phyloP scores from a whole-genome alignment of 2,797 vertebrate genomes.

The Lacerta agilis region DNA sequence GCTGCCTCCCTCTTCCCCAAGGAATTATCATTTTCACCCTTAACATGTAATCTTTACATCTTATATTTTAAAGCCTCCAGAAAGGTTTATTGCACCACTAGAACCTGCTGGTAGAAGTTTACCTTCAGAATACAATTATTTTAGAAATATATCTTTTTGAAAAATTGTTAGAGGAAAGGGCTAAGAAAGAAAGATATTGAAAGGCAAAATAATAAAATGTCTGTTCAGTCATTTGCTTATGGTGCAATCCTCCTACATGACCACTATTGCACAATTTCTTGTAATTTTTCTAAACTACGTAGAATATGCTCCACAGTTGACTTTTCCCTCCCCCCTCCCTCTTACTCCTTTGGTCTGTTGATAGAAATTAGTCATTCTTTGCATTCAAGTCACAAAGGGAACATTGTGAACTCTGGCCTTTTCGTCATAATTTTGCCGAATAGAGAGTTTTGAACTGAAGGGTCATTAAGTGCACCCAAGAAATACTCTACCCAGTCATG shows the following conservation, averaged over 20 bases:
- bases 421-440: too few relatives aligned
- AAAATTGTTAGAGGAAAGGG: not conserved
- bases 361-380: not conserved
- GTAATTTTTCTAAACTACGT: not conserved
- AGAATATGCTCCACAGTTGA: not conserved
- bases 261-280: slow-evolving; percentile 54
- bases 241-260: slow-evolving; percentile 30
- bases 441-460: slow-evolving; percentile 32
- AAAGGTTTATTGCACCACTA: not conserved
- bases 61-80: not conserved
- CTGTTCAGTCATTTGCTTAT: not conserved
- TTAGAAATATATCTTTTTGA: not conserved
- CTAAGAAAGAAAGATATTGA: slow-evolving; percentile 2
- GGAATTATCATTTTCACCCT: not conserved
- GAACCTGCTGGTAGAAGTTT: not conserved
- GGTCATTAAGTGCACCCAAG: slow-evolving; percentile 7
- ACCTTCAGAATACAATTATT: not conserved
- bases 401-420: not conserved
- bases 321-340: too few relatives aligned
- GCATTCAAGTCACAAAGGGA: slow-evolving; percentile 7
- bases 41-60: not conserved
- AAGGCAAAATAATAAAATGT: not conserved
- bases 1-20: not conserved
- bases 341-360: not conserved
- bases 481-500: not conserved